These are phyloP conservation scores for Podiceps cristatus DNA, from an alignment of 2,113 vertebrate genomes.

Conservation along the genomic window DNA sequence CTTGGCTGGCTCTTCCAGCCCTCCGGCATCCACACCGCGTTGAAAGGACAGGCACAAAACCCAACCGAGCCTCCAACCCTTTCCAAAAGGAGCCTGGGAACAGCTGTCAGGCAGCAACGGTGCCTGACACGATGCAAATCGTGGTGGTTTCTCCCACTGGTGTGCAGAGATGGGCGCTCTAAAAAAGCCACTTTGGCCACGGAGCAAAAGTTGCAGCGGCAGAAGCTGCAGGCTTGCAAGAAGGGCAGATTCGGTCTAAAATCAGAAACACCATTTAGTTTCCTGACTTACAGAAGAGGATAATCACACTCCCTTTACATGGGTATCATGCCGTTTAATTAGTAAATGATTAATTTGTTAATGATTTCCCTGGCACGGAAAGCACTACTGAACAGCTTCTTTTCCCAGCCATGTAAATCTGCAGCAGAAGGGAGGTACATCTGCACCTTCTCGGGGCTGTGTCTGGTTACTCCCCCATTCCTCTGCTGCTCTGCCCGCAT, in stretches of 20 bases:
- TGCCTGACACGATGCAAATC: rapidly evolving
- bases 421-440: constrained; percentile 54
- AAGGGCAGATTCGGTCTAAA: not conserved
- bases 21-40: not conserved
- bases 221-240: not conserved
- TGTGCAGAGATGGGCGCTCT: not conserved
- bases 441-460: constrained; percentile 10
- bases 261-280: not conserved
- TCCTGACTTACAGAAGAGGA: constrained; percentile 27
- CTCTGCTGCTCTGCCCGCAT: not conserved
- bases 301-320: constrained; percentile 55
- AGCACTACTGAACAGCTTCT: constrained; percentile 43
- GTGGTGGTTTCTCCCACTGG: not conserved
- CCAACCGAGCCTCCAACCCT: not conserved
- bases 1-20: not conserved
- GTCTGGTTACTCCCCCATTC: not conserved
- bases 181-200: not conserved
- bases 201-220: not conserved
- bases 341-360: constrained; percentile 71
- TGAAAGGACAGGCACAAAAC: not conserved
- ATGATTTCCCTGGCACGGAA: constrained; percentile 68
- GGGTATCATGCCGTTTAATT: constrained; percentile 67
- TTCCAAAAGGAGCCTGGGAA: not conserved
- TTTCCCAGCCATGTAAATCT: constrained; percentile 16
- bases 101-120: not conserved